Evolutionary conservation across 2,113 vertebrate species (phyloP).

Genomic region (Bettongia penicillata): DNA sequence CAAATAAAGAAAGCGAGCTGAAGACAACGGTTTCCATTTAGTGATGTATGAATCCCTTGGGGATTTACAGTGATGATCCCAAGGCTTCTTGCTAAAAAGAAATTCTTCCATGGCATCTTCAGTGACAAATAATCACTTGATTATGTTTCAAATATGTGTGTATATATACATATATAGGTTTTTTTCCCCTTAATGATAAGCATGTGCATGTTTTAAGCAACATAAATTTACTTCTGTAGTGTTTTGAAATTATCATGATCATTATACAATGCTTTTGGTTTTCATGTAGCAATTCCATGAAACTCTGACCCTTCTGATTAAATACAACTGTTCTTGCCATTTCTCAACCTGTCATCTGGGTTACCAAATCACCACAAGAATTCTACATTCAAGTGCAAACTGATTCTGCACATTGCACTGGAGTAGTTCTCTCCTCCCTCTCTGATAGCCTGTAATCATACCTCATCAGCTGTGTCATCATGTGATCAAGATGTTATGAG

Average conservation of each 20-base stretch:
- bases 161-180: neutral
- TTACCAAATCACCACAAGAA: neutral
- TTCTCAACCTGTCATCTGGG: neutral
- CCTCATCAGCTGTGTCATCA: neutral
- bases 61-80: neutral
- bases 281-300: neutral
- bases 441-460: neutral
- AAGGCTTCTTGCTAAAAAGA: neutral
- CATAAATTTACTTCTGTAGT: neutral
- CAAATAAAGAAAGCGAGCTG: no score
- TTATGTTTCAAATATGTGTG: neutral
- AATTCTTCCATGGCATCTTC: neutral
- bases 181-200: neutral
- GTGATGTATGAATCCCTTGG: no score
- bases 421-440: neutral
- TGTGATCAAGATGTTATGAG: neutral
- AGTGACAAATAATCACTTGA: neutral
- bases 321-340: neutral
- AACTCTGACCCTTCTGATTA: neutral
- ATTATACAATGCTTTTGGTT: neutral
- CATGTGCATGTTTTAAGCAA: neutral
- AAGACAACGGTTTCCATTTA: neutral
- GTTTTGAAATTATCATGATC: neutral
- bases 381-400: neutral
- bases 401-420: neutral